Percentiles rank a stretch among this genome's conserved stretches.
Evolutionary conservation across 2,797 vertebrate genomes (phyloP).

Genomic region (Enteromius anoplus): DNA sequence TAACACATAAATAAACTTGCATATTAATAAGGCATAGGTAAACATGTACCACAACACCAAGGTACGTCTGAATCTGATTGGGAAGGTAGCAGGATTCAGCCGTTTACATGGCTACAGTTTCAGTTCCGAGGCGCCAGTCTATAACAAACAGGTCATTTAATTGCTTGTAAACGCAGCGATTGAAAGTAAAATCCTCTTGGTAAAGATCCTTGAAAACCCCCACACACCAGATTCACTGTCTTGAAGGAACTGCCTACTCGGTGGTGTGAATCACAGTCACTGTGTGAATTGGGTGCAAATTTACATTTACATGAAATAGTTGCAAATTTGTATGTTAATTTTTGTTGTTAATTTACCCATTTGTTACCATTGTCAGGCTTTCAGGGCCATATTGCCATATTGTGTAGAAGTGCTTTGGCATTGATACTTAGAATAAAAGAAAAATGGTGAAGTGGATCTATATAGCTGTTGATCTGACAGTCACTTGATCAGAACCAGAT

Average conservation of each 20-base stretch:
- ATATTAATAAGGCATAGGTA: too few relatives aligned
- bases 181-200: not conserved
- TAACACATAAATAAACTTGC: too few relatives aligned
- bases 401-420: not conserved
- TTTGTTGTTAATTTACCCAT: not conserved
- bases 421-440: not conserved
- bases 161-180: not conserved
- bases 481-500: not conserved
- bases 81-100: not conserved
- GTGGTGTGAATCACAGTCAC: not conserved
- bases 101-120: not conserved
- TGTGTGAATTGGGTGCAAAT: not conserved
- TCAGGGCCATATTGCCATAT: not conserved
- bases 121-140: not conserved
- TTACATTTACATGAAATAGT: not conserved
- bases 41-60: not conserved
- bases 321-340: not conserved
- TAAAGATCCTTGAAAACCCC: not conserved
- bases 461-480: not conserved
- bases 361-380: too few relatives aligned
- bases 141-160: not conserved
- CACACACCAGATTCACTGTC: not conserved
- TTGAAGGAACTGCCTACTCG: not conserved
- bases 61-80: not conserved
- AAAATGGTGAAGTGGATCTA: not conserved